phyloP scores from a whole-genome alignment of 2,113 vertebrate species.

The Pagrus major region DNA sequence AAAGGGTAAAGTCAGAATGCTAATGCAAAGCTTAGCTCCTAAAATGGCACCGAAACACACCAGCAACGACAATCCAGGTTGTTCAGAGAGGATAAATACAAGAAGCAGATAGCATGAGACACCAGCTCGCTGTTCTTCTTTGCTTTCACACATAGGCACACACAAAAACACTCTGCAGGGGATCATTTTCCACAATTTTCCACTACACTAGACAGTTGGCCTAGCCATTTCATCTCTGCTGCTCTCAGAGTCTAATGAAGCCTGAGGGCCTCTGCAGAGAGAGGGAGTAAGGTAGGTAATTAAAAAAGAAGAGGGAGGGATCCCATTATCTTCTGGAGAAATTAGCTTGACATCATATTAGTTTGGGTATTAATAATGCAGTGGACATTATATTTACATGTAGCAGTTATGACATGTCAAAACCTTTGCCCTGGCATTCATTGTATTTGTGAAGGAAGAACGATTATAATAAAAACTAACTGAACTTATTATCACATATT shows the following conservation, averaged over 20 bases:
- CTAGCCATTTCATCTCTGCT: conserved; percentile 54
- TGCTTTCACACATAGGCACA: neutral
- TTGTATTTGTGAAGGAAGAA: neutral
- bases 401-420: neutral
- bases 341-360: conserved; percentile 31
- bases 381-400: conserved; percentile 9
- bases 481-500: neutral
- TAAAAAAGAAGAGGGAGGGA: conserved; percentile 24
- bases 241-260: conserved; percentile 41
- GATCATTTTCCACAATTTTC: conserved; percentile 62
- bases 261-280: conserved; percentile 42
- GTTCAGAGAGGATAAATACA: conserved; percentile 35
- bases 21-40: conserved; percentile 3
- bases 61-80: neutral
- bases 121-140: conserved; percentile 20
- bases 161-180: conserved; percentile 27
- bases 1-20: neutral
- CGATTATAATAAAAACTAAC: neutral
- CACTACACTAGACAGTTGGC: conserved; percentile 46
- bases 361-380: conserved; percentile 23
- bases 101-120: conserved; percentile 23
- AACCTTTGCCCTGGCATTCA: neutral
- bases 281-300: conserved; percentile 29
- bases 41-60: conserved; percentile 44
- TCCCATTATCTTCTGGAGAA: conserved; percentile 32